Evolutionary conservation across 2,113 vertebrate genomes (phyloP).

Genomic region (Antechinus stuartii): DNA sequence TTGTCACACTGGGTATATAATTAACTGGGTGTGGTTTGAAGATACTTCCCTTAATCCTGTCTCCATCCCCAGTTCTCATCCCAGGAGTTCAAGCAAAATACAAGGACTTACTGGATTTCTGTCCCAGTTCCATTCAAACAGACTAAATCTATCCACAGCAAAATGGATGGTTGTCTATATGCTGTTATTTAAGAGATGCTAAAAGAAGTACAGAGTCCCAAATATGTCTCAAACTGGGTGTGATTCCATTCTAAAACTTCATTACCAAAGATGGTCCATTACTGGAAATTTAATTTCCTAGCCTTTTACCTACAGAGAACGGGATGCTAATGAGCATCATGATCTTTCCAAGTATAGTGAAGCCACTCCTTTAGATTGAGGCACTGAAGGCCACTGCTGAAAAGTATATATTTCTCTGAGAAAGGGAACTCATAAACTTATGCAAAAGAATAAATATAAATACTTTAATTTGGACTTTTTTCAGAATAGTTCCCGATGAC

Average conservation of each 20-base stretch:
- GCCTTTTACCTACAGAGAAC: neutral
- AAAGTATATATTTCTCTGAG: slow-evolving; percentile 29
- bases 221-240: neutral
- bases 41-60: neutral
- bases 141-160: neutral
- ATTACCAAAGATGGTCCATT: neutral
- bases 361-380: slow-evolving; percentile 9
- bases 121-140: neutral
- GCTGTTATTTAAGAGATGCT: neutral
- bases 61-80: neutral
- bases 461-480: neutral
- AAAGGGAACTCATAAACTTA: neutral
- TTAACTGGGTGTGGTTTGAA: neutral
- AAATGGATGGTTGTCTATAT: neutral
- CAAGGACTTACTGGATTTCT: neutral
- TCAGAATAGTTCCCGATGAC: neutral
- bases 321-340: neutral
- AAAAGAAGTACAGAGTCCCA: neutral
- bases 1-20: neutral
- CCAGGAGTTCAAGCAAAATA: slow-evolving; percentile 30
- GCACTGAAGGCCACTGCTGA: neutral
- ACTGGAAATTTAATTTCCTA: neutral
- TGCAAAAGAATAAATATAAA: neutral
- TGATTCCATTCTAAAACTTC: neutral
- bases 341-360: neutral